Base-by-base conservation (phyloP, 2,797 vertebrate genomes). In the Enoplosus armatus region DNA sequence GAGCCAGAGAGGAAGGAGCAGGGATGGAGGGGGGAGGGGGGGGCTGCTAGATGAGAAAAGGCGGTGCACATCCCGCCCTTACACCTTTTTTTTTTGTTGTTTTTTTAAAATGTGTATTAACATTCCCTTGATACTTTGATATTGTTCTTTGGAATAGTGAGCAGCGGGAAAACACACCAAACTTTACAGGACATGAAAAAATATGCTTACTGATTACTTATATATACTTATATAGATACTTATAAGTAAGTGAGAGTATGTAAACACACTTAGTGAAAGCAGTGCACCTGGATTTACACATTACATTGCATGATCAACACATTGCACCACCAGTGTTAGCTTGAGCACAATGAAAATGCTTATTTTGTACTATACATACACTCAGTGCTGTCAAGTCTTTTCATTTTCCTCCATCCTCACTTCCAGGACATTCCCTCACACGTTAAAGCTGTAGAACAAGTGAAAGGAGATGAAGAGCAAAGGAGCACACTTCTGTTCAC, bases 81-180 rank as follows among this genome's bases (percentile, higher is more conserved):
- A n/a, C n/a, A n/a, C n/a, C n/a, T n/a, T n/a, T n/a, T n/a, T n/a
- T n/a, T n/a, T n/a, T n/a, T n/a, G n/a, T n/a, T n/a, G n/a, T n/a
- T n/a, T n/a, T n/a, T n/a, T n/a, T n/a, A n/a, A n/a, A 54, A 72
- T 29, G 8, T 1, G 26, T 16, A 37, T 50, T 16, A 39, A 77
- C 43, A 51, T 69, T 75, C 37, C 24, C 45, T 64, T 68, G 1
- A 20, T 27, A 66, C 26, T 29, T 14, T 24, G 15, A 71, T 45
- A 27, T 35, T 69, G 22, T 53, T 69, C 31, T 79, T 29, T 72
- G 53, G 45, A 75, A 26, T 12, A 64, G 26, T 58, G 58, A 72
- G 63, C 37, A 63, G 74, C 51, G 79, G 12, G 54, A 68, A 76
- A 61, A 61, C 51, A 66, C 68, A 71, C 11, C 61, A 54, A 41